These are phyloP conservation scores for Pachymerium ferrugineum DNA, from an alignment of 2,888 invertebrate species.

Conservation along the genomic window DNA sequence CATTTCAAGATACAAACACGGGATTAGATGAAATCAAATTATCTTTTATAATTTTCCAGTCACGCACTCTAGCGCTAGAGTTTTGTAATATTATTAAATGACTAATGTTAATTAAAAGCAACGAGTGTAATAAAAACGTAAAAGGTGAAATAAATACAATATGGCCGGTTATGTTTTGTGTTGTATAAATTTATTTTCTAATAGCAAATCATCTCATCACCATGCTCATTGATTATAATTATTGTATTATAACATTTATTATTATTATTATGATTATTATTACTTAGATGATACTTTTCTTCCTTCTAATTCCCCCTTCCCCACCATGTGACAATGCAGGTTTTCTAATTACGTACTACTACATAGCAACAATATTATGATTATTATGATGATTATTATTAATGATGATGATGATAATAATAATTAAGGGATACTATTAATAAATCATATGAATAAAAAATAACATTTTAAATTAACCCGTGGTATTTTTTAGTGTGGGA, in stretches of 20 bases:
- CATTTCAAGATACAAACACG: background rate
- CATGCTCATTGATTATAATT: slow-evolving; percentile 19
- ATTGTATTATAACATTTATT: slow-evolving; percentile 21
- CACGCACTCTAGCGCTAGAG: background rate
- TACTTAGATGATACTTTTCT: slow-evolving; percentile 23
- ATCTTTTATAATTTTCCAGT: slow-evolving; percentile 19
- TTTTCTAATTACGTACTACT: slow-evolving; percentile 27
- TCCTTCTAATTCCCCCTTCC: slow-evolving; percentile 18
- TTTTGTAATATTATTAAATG: slow-evolving; percentile 11
- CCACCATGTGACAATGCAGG: slow-evolving; percentile 27
- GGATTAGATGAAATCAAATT: slow-evolving; percentile 23
- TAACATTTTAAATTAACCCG: slow-evolving; percentile 19
- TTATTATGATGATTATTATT: slow-evolving; percentile 27
- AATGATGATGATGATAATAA: slow-evolving; percentile 23
- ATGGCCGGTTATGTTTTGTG: slow-evolving; percentile 2
- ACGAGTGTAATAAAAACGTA: background rate
- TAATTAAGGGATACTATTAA: slow-evolving; percentile 23
- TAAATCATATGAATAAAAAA: slow-evolving; percentile 24
- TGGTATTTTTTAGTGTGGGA: background rate
- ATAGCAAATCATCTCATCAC: slow-evolving; percentile 5
- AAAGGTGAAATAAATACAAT: background rate
- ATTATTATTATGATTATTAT: slow-evolving; percentile 11
- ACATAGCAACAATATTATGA: slow-evolving; percentile 22
- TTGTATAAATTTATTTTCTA: background rate
- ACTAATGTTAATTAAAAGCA: background rate